Evolutionary conservation across 2,797 vertebrate genomes (phyloP).

Genomic region (Cichlasoma orientale): DNA sequence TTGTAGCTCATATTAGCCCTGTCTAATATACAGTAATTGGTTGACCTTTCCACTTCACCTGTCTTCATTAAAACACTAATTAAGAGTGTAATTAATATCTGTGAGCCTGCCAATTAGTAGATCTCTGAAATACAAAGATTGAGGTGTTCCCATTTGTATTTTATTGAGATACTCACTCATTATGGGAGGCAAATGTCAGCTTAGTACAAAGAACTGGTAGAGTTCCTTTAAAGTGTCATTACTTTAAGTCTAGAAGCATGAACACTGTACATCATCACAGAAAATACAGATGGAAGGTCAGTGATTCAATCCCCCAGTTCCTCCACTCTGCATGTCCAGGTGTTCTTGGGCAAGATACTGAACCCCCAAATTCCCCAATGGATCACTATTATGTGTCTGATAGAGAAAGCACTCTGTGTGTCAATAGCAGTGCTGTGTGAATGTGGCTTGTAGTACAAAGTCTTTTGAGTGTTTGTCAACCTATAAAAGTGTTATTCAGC

Average conservation of each 20-base stretch:
- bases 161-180: background rate
- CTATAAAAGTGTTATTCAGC: background rate
- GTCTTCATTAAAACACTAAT: conserved; percentile 24
- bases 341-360: background rate
- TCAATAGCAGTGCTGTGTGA: background rate
- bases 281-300: background rate
- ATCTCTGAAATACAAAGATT: conserved; percentile 9
- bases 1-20: conserved; percentile 7
- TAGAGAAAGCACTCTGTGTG: background rate
- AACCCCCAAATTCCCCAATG: background rate
- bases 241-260: background rate
- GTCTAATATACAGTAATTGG: conserved; percentile 19
- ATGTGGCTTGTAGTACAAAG: background rate
- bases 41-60: conserved; percentile 22
- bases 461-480: background rate
- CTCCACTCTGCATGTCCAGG: too few species aligned
- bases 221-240: background rate
- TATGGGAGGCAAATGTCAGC: background rate
- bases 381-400: background rate
- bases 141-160: background rate
- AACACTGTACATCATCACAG: background rate
- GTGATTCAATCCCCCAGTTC: too few species aligned
- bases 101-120: background rate
- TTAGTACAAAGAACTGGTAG: background rate
- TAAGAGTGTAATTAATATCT: conserved; percentile 21